Evolutionary conservation across 2,797 vertebrate genomes (phyloP).

Genomic region (Cuculus canorus): DNA sequence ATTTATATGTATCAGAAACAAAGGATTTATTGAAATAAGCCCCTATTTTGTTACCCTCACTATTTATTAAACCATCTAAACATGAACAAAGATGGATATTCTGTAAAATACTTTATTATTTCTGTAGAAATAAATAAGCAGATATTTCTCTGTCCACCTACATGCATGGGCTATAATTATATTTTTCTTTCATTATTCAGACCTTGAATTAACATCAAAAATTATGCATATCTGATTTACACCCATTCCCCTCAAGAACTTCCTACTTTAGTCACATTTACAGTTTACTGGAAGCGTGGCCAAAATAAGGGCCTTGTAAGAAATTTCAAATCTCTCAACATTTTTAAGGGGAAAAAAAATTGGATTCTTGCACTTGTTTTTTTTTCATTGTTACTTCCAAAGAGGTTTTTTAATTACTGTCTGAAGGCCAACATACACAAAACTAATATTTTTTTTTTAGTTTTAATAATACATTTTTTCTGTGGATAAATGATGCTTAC

Average conservation of each 20-base stretch:
- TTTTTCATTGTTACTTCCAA: neutral
- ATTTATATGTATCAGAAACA: neutral
- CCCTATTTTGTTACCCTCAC: neutral
- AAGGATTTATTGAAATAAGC: neutral
- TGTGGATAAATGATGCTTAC: neutral
- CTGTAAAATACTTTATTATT: neutral
- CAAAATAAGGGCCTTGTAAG: neutral
- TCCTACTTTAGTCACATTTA: neutral
- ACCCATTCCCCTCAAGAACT: neutral
- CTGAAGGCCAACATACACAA: neutral
- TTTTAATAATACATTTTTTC: neutral
- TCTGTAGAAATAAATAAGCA: neutral
- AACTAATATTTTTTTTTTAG: neutral
- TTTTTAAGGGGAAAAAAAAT: neutral
- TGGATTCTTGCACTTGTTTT: neutral
- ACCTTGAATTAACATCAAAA: neutral
- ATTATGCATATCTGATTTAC: neutral
- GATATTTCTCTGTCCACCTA: conserved; percentile 31
- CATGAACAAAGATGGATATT: neutral
- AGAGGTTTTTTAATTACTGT: neutral
- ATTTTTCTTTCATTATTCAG: neutral
- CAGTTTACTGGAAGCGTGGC: neutral
- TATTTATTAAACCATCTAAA: neutral
- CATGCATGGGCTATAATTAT: neutral
- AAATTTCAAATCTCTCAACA: neutral